Evolutionary conservation across 2,797 vertebrate species (phyloP).

Genomic region (Etheostoma perlongum): DNA sequence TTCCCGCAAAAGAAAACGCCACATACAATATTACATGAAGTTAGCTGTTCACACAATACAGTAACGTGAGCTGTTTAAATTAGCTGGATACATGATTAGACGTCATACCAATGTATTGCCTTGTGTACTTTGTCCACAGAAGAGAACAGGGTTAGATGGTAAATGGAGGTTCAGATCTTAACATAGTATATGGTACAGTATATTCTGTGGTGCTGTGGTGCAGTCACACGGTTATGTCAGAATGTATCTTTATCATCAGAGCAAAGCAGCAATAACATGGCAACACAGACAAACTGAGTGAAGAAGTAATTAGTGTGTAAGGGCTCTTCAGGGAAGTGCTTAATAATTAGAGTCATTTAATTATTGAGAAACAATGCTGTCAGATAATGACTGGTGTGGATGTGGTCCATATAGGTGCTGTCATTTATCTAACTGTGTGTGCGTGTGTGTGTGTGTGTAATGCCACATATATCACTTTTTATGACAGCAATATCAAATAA

Average conservation of each 20-base stretch:
- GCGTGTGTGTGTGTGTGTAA: conserved; percentile 5
- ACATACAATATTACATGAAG: too few relatives aligned
- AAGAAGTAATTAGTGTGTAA: conserved; percentile 32
- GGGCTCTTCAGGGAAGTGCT: conserved; percentile 31
- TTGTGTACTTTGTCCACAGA: too few relatives aligned
- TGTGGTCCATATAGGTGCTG: conserved; percentile 15
- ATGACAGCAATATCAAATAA: conserved; percentile 45
- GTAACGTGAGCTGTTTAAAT: too few relatives aligned
- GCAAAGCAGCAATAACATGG: neutral
- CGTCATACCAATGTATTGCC: too few relatives aligned
- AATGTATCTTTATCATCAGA: conserved; percentile 24
- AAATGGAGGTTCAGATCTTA: too few relatives aligned
- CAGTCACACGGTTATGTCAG: neutral
- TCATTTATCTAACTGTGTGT: conserved; percentile 31
- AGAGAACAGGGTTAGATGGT: too few relatives aligned
- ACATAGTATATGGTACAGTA: neutral
- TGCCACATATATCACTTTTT: conserved; percentile 36
- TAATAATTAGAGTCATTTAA: conserved; percentile 48
- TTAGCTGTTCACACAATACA: too few relatives aligned
- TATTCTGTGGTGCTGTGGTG: neutral
- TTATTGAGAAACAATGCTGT: conserved; percentile 39
- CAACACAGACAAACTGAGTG: conserved; percentile 3
- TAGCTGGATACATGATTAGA: too few relatives aligned
- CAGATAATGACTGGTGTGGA: conserved; percentile 26
- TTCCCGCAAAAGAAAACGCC: too few relatives aligned